These are phyloP conservation scores for Chaunax sp. DNA, from an alignment of 2,797 vertebrate genomes.

Conservation along the genomic window DNA sequence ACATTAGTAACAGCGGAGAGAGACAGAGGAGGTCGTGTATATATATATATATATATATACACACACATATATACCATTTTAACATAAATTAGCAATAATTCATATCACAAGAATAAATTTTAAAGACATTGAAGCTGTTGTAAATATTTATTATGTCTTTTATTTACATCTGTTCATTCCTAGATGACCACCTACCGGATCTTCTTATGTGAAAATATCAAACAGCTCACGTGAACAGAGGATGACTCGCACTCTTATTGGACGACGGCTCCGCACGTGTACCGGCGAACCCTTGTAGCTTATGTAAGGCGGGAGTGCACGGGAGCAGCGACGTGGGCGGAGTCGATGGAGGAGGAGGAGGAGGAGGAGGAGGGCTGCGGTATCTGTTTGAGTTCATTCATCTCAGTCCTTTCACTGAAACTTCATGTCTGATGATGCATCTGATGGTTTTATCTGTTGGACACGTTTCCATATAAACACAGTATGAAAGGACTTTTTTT, in stretches of 20 bases:
- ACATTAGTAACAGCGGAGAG: too few species aligned
- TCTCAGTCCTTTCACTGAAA: slow-evolving; percentile 3
- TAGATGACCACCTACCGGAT: too few species aligned
- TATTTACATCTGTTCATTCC: background rate
- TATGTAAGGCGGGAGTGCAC: slow-evolving; percentile 58
- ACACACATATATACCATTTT: too few species aligned
- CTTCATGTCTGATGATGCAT: too few species aligned
- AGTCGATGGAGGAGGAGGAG: background rate
- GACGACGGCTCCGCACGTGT: slow-evolving; percentile 66
- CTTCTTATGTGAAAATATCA: background rate
- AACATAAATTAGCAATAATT: too few species aligned
- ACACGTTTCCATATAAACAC: too few species aligned
- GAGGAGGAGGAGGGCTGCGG: slow-evolving; percentile 15
- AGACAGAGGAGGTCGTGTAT: too few species aligned
- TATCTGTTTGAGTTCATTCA: slow-evolving; percentile 39
- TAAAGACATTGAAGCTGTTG: background rate
- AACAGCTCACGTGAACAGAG: slow-evolving; percentile 56
- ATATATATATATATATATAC: too few species aligned
- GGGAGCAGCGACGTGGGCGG: background rate
- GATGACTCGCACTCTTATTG: slow-evolving; percentile 43
- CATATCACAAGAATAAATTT: too few species aligned
- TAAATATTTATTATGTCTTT: background rate
- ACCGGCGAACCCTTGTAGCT: slow-evolving; percentile 47
- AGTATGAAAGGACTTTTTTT: too few species aligned
- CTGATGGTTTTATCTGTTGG: too few species aligned